Conservation (phyloP, 2,888 invertebrate species). For the Balanococcus diminutus region DNA sequence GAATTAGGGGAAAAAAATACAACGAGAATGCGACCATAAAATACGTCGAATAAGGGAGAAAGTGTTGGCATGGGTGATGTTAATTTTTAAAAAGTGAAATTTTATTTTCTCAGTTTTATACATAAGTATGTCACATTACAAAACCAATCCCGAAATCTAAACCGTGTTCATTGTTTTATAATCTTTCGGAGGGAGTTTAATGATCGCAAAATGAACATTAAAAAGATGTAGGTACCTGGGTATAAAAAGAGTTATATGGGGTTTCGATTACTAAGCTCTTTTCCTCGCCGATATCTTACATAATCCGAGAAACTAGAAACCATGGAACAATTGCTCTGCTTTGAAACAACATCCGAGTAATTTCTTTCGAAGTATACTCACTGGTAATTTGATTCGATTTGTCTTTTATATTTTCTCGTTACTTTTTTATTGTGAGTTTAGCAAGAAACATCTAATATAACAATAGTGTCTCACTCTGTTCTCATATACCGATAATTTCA, state of each 20-base stretch:
- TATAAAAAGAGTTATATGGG: too few relatives aligned
- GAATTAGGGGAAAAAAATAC: neutral
- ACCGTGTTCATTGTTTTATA: neutral
- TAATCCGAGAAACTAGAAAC: too few relatives aligned
- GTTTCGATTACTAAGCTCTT: too few relatives aligned
- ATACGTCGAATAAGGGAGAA: neutral
- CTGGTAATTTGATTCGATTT: neutral
- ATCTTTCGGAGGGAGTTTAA: neutral
- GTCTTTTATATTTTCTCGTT: neutral
- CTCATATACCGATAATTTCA: neutral
- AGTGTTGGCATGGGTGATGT: neutral
- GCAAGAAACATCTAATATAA: neutral
- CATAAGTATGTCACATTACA: neutral
- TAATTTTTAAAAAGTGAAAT: constrained; percentile 22
- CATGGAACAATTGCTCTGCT: too few relatives aligned
- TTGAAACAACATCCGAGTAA: neutral
- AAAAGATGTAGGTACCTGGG: neutral
- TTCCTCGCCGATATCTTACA: too few relatives aligned
- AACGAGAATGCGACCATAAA: constrained; percentile 12
- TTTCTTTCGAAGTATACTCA: neutral
- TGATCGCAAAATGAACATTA: neutral
- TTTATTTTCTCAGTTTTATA: neutral
- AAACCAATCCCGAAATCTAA: neutral
- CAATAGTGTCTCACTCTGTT: neutral
- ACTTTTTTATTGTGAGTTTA: neutral